Conservation (phyloP, 2,797 vertebrate species). For the Peromyscus eremicus region DNA sequence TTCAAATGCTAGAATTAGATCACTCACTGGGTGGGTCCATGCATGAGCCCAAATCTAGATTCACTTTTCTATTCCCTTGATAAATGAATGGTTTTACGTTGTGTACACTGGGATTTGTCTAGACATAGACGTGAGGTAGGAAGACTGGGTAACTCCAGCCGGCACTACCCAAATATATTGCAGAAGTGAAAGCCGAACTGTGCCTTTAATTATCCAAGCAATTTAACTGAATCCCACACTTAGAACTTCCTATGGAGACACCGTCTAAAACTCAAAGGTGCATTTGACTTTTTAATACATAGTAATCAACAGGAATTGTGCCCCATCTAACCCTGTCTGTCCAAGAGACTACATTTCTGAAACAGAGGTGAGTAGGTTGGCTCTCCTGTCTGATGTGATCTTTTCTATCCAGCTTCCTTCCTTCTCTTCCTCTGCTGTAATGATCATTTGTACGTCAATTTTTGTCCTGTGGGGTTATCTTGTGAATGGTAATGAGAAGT, state of each 20-base stretch:
- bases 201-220: slow-evolving; percentile 68
- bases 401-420: slow-evolving; percentile 17
- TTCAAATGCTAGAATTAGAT: slow-evolving; percentile 44
- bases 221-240: slow-evolving; percentile 54
- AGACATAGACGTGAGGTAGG: slow-evolving; percentile 21
- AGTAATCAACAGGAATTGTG: slow-evolving; percentile 33
- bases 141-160: slow-evolving; percentile 49
- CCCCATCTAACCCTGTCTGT: slow-evolving; percentile 47
- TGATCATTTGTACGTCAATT: slow-evolving; percentile 63
- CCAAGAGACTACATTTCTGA: slow-evolving; percentile 13
- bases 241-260: slow-evolving; percentile 41
- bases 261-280: slow-evolving; percentile 42
- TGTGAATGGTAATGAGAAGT: slow-evolving; percentile 56
- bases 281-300: slow-evolving; percentile 53
- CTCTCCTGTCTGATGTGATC: not conserved
- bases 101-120: not conserved
- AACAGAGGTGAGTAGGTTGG: slow-evolving; percentile 15
- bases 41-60: slow-evolving; percentile 2
- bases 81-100: slow-evolving; percentile 43
- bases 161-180: slow-evolving; percentile 14
- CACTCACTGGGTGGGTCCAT: not conserved
- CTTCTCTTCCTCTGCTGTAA: not conserved
- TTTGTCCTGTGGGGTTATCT: slow-evolving; percentile 48
- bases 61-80: slow-evolving; percentile 45
- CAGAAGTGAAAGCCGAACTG: slow-evolving; percentile 44